phyloP scores from a whole-genome alignment of 2,888 invertebrate species.

The Gari tellinella region DNA sequence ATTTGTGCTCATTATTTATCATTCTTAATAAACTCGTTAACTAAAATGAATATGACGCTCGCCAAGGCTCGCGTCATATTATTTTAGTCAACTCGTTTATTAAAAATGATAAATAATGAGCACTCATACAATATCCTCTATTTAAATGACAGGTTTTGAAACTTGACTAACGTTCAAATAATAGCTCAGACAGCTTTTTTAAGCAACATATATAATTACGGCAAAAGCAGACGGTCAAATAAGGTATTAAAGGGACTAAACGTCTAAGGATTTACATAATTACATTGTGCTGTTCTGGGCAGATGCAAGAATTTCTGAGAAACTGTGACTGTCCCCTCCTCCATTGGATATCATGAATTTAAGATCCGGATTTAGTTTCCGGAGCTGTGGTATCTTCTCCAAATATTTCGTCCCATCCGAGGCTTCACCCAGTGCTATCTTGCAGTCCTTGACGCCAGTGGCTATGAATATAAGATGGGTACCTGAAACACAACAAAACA shows the following conservation, averaged over 20 bases:
- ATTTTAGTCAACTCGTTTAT: too few species aligned
- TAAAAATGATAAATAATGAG: too few species aligned
- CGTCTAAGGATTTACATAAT: background rate
- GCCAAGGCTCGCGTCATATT: too few species aligned
- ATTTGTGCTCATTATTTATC: too few species aligned
- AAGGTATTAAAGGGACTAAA: background rate
- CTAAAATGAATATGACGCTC: too few species aligned
- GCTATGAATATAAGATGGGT: constrained; percentile 58
- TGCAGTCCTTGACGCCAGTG: constrained; percentile 29
- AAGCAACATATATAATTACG: too few species aligned
- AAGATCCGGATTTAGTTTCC: constrained; percentile 52
- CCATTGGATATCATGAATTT: constrained; percentile 57
- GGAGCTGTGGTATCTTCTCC: constrained; percentile 47
- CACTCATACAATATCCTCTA: too few species aligned
- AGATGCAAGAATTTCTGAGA: constrained; percentile 39
- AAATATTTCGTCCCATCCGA: constrained; percentile 43
- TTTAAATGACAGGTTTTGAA: too few species aligned
- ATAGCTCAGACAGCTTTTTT: too few species aligned
- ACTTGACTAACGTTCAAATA: too few species aligned
- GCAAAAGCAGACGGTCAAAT: too few species aligned
- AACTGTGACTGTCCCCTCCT: constrained; percentile 31
- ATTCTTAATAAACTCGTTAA: too few species aligned
- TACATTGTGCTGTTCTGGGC: constrained; percentile 53
- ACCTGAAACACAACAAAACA: constrained; percentile 20
- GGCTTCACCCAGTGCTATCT: constrained; percentile 26